Evolutionary conservation across 2,888 invertebrate species (phyloP).

Genomic region (Oscheius onirici): DNA sequence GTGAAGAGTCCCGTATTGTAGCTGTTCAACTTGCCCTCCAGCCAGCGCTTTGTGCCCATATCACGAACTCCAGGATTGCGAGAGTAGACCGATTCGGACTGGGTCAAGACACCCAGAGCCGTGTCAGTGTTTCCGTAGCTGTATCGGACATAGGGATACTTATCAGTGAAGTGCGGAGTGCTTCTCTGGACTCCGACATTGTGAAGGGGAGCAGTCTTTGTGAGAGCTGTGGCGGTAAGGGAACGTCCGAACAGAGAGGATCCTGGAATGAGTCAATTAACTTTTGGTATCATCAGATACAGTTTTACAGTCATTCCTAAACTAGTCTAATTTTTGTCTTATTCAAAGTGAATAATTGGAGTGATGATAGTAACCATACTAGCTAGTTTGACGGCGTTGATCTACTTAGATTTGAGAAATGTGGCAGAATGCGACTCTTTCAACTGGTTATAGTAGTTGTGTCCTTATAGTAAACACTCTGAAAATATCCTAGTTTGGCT

Average conservation of each 20-base stretch:
- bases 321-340: background rate
- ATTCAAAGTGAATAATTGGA: no score
- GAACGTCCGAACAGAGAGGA: conserved; percentile 67
- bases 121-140: conserved; percentile 64
- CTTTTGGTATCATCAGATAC: background rate
- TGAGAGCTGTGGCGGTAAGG: conserved; percentile 62
- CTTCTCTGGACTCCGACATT: conserved; percentile 69
- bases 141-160: conserved; percentile 66
- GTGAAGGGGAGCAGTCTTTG: conserved; percentile 66
- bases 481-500: no score
- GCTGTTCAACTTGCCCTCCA: conserved; percentile 68
- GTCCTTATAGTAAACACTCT: no score
- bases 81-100: conserved; percentile 63
- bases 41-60: conserved; percentile 69
- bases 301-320: conserved; percentile 5
- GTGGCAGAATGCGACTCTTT: no score
- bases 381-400: no score
- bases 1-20: conserved; percentile 68
- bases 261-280: conserved; percentile 45
- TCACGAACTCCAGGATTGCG: conserved; percentile 61
- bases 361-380: no score
- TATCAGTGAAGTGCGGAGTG: conserved; percentile 68
- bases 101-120: conserved; percentile 60
- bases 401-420: no score
- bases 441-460: no score